Evolutionary conservation across 2,113 vertebrate genomes (phyloP).

Genomic region (Coturnix japonica): DNA sequence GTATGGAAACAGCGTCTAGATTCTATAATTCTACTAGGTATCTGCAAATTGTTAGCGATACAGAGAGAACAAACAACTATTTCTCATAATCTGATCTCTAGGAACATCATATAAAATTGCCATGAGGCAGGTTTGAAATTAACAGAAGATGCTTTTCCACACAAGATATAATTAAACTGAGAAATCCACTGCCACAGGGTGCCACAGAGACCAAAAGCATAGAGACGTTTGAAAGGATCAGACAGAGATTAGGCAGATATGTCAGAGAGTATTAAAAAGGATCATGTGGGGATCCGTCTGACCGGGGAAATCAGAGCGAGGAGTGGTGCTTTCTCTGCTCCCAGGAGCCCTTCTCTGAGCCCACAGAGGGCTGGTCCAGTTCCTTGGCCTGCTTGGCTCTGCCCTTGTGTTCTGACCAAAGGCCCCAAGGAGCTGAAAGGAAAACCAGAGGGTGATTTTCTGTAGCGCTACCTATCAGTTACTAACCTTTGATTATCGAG

Average conservation of each 20-base stretch:
- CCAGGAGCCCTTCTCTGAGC: not conserved
- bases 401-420: not conserved
- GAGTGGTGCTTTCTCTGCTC: not conserved
- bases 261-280: not conserved
- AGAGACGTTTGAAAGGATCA: not conserved
- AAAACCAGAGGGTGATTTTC: not conserved
- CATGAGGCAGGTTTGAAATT: not conserved
- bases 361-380: not conserved
- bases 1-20: not conserved
- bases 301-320: not conserved
- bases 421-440: not conserved
- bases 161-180: not conserved
- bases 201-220: not conserved
- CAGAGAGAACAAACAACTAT: not conserved
- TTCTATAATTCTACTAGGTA: not conserved
- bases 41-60: not conserved
- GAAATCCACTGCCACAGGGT: not conserved
- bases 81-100: not conserved
- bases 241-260: not conserved
- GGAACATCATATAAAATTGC: not conserved
- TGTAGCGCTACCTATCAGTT: not conserved
- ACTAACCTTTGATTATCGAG: not conserved
- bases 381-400: rapidly evolving
- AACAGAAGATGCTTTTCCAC: not conserved
- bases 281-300: not conserved